phyloP scores from a whole-genome alignment of 2,797 vertebrate genomes.

The Gymnothorax reevesii region DNA sequence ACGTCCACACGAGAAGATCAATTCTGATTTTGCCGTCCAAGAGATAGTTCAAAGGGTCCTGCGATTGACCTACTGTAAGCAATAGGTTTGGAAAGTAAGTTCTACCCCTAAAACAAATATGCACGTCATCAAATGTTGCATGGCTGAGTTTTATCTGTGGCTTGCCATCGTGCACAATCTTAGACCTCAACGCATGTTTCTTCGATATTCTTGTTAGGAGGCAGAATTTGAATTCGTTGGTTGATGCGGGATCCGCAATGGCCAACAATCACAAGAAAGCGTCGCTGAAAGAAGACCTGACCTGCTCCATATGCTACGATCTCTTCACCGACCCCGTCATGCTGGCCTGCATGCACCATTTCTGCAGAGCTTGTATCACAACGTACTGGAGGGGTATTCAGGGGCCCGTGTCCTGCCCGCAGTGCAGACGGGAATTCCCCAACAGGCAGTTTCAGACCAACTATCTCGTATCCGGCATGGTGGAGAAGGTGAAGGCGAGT shows the following conservation, averaged over 20 bases:
- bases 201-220: conserved; percentile 37
- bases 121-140: neutral
- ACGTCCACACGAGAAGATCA: neutral
- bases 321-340: conserved; percentile 84
- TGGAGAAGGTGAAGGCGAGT: conserved; percentile 77
- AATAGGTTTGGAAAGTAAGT: neutral
- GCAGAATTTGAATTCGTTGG: neutral
- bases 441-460: conserved; percentile 75
- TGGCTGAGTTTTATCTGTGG: neutral
- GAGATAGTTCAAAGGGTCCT: neutral
- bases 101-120: neutral
- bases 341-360: conserved; percentile 88
- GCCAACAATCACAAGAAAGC: conserved; percentile 39
- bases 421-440: conserved; percentile 78
- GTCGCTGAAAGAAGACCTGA: conserved; percentile 82
- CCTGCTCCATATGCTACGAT: conserved; percentile 85
- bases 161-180: neutral
- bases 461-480: conserved; percentile 82
- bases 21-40: neutral
- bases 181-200: neutral
- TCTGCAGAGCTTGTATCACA: conserved; percentile 81
- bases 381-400: conserved; percentile 74
- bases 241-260: conserved; percentile 32
- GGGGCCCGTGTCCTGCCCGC: conserved; percentile 71
- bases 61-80: neutral